Percentiles rank a stretch among this genome's conserved stretches.
Evolutionary conservation across 2,888 invertebrate species (phyloP).

Genomic region (Tortricodes alternella): DNA sequence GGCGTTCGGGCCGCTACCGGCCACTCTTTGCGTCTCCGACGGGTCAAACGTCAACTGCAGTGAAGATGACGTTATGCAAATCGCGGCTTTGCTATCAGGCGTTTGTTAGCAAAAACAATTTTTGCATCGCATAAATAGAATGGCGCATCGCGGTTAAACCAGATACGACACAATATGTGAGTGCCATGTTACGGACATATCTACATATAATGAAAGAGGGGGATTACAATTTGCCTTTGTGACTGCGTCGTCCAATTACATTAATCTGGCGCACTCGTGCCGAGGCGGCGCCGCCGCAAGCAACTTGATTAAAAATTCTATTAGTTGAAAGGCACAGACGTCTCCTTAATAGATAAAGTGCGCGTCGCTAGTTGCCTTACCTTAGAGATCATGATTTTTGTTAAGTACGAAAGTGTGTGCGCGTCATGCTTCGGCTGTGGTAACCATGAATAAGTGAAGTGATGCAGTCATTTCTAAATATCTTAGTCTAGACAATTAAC

Average conservation of each 20-base stretch:
- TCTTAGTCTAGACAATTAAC: too few relatives aligned
- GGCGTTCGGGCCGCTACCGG: conserved; percentile 57
- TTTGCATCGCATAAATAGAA: conserved; percentile 49
- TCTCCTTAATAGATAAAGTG: conserved; percentile 77
- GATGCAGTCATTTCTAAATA: too few relatives aligned
- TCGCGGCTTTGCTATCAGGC: conserved; percentile 56
- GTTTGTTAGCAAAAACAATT: conserved; percentile 61
- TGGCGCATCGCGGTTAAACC: conserved; percentile 49
- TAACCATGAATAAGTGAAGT: too few relatives aligned
- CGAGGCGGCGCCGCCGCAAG: conserved; percentile 66
- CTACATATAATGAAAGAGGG: conserved; percentile 68
- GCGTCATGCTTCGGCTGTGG: neutral
- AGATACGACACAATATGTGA: conserved; percentile 64
- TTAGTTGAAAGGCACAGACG: conserved; percentile 79
- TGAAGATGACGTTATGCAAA: conserved; percentile 66
- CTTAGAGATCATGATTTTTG: conserved; percentile 26
- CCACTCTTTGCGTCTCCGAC: conserved; percentile 49
- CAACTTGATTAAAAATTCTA: conserved; percentile 82
- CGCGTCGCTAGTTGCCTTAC: conserved; percentile 54
- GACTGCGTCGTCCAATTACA: conserved; percentile 80
- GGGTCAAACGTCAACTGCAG: conserved; percentile 61
- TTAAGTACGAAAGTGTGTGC: neutral
- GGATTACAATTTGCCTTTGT: conserved; percentile 83
- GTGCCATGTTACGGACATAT: conserved; percentile 66
- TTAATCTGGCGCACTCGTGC: conserved; percentile 76